These are phyloP conservation scores for Drosophila eohydei DNA, from an alignment of 2,888 invertebrate species.

Conservation along the genomic window DNA sequence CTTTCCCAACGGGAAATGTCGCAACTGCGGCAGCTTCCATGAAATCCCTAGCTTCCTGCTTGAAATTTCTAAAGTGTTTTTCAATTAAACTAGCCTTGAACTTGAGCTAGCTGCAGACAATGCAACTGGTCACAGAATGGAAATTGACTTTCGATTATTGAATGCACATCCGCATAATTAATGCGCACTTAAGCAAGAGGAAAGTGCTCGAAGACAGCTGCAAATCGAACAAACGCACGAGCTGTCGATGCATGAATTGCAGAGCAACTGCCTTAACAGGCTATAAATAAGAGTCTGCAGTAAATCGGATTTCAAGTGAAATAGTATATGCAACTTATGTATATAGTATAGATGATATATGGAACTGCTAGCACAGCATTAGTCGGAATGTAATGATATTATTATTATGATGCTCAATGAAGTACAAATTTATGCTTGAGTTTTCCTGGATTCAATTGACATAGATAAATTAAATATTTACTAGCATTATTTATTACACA, in stretches of 20 bases:
- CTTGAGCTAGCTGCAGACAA: conserved; percentile 18
- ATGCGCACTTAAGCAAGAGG: conserved; percentile 46
- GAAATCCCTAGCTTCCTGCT: not conserved
- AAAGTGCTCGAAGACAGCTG: conserved; percentile 13
- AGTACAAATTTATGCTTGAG: not conserved
- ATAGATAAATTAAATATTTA: too few species aligned
- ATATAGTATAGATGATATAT: not conserved
- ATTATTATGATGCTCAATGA: not conserved
- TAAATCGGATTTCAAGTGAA: not conserved
- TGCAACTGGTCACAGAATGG: not conserved
- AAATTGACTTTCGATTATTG: conserved; percentile 42
- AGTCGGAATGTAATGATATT: not conserved
- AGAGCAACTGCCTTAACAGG: not conserved
- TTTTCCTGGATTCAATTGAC: not conserved
- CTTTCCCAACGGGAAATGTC: conserved; percentile 14
- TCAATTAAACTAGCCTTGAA: conserved; percentile 39
- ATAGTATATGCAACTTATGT: not conserved
- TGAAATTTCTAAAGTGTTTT: not conserved
- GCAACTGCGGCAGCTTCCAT: not conserved
- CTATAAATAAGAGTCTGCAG: not conserved
- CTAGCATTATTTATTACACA: too few species aligned
- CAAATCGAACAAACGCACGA: not conserved
- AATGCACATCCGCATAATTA: conserved; percentile 48
- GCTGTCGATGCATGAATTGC: conserved; percentile 1
- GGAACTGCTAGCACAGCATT: too few species aligned